These are phyloP conservation scores for Oreochromis aureus DNA, from an alignment of 2,113 vertebrate genomes.

Conservation along the genomic window DNA sequence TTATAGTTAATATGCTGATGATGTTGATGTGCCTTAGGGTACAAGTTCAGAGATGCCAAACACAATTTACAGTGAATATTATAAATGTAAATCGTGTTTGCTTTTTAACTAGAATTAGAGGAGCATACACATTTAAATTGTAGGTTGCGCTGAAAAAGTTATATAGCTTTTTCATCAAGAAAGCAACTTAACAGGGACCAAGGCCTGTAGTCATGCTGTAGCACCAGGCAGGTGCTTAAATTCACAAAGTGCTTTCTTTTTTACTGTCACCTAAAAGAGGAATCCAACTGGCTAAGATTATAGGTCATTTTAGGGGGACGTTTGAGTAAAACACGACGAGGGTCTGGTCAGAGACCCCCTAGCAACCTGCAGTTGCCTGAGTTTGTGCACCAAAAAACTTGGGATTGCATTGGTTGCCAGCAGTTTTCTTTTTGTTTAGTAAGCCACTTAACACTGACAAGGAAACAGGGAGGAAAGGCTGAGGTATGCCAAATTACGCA, in stretches of 20 bases:
- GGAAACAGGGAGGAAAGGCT: neutral
- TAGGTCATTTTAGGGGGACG: neutral
- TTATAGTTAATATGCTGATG: neutral
- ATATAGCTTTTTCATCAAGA: neutral
- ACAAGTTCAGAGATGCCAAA: neutral
- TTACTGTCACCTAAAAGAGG: neutral
- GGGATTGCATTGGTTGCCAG: neutral
- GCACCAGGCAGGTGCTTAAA: neutral
- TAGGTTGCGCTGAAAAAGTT: neutral
- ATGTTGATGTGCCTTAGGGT: neutral
- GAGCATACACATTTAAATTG: neutral
- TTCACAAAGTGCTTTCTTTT: neutral
- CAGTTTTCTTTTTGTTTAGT: accelerated
- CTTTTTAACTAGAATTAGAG: neutral
- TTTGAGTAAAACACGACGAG: accelerated
- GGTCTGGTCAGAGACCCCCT: neutral
- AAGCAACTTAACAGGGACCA: neutral
- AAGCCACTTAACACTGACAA: neutral
- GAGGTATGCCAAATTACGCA: neutral
- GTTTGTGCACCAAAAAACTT: neutral
- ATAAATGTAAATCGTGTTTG: neutral
- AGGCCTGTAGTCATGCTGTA: neutral
- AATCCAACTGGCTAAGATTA: neutral
- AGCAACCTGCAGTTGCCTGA: neutral
- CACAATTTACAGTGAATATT: neutral